phyloP scores from a whole-genome alignment of 2,113 vertebrate genomes.

The Hiodon alosoides region DNA sequence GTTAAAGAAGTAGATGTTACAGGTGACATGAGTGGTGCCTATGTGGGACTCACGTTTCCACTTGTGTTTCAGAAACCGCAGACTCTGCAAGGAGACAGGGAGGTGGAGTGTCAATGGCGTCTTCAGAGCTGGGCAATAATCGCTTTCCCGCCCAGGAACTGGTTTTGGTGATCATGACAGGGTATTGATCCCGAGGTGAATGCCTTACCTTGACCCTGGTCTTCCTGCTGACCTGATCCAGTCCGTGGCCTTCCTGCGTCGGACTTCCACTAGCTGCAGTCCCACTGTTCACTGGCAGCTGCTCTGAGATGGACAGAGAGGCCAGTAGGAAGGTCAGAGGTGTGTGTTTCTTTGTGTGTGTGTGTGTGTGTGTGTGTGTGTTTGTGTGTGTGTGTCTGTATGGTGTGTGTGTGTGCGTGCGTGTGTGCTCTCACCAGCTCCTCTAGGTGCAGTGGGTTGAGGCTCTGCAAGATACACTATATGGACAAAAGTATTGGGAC shows the following conservation, averaged over 20 bases:
- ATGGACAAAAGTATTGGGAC: no score
- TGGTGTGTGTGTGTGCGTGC: no score
- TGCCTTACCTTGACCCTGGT: constrained; percentile 49
- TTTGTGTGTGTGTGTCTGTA: no score
- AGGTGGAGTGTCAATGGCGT: background rate
- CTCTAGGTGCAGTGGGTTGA: no score
- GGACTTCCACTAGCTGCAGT: background rate
- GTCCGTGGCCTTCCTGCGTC: constrained; percentile 26
- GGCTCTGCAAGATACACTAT: no score
- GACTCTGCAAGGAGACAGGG: constrained; percentile 45
- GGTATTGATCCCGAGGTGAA: no score
- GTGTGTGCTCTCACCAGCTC: no score
- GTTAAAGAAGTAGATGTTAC: background rate
- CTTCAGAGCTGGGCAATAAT: background rate
- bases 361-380: no score
- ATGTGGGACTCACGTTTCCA: constrained; percentile 48
- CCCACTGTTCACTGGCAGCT: constrained; percentile 10
- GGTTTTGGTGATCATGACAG: background rate
- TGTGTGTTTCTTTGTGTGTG: background rate
- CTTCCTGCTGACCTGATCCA: constrained; percentile 40
- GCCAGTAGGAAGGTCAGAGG: background rate
- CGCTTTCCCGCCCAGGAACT: background rate
- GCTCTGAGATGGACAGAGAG: constrained; percentile 25
- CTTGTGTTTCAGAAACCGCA: constrained; percentile 55
- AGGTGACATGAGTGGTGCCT: background rate